Evolutionary conservation across 2,797 vertebrate species (phyloP), one percentile per base, ranked within the genome.

Genomic region (Gorsachius magnificus): DNA sequence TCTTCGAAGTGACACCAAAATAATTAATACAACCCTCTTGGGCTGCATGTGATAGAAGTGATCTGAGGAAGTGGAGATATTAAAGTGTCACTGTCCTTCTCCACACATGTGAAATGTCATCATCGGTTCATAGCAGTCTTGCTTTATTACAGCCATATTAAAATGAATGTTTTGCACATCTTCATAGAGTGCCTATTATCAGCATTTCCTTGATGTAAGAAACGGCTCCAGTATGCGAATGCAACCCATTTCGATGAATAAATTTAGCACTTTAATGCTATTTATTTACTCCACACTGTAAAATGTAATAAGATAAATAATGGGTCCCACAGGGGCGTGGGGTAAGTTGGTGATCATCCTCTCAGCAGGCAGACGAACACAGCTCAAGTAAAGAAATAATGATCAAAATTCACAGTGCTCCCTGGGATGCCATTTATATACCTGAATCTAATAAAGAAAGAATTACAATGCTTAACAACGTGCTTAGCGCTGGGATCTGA

Each of bases 261-360:
- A 97, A 96, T 97, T 97, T 94, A 96, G 96, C 93, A 83, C 89
- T 97, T 97, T 96, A 95, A 96, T 95, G 93, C 89, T 95, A 95
- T 98, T 98, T 98, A 97, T 98, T 98, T 98, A 97, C 97, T 97
- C 95, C 69, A 56, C n/a, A 12, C 90, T 91, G 87, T 95, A 97
- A 97, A 98, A 97, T 78, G 92, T 89, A 97, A 92, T 95, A 69
- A 96, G 97, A 90, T 97, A 97, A 98, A 98, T 97, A 98, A 97
- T 95, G 63, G 93, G 93, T 96, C 97, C 96, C 89, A 78, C 88
- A 24, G 83, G 96, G 89, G 89, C 9, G 1, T 43, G 86, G 91
- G 96, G 83, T 96, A 90, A 94, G 90, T 87, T 93, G 93, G 90
- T 98, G 98, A 98, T 98, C 97, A 97, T 91, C 92, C 7, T 96